A percentile compares a stretch with the other conserved stretches of the same genome.
These are phyloP conservation scores for Operophtera brumata DNA, from an alignment of 2,888 invertebrate species.

Conservation along the genomic window DNA sequence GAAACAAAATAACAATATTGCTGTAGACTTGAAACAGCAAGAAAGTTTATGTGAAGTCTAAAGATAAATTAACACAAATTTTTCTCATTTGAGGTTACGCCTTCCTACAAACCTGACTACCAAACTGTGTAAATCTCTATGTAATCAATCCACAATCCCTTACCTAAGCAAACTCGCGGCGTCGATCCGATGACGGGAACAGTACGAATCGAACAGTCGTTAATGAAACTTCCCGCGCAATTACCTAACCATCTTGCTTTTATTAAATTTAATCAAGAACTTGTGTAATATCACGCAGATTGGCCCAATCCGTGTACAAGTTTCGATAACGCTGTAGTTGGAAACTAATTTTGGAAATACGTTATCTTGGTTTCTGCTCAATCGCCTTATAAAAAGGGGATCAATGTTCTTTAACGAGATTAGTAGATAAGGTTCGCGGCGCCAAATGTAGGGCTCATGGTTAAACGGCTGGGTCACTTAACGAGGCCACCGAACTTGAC, in stretches of 20 bases:
- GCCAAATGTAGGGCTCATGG: conserved; percentile 21
- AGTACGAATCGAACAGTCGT: conserved; percentile 75
- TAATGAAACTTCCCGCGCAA: conserved; percentile 77
- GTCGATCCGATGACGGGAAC: conserved; percentile 46
- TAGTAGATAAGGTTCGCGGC: conserved; percentile 46
- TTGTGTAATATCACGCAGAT: conserved; percentile 80
- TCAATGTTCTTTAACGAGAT: conserved; percentile 62
- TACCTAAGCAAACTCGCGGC: conserved; percentile 25
- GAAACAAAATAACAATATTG: too few species aligned
- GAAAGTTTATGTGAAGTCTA: not conserved
- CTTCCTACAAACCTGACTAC: not conserved
- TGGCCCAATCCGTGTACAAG: conserved; percentile 78
- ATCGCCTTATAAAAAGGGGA: conserved; percentile 72
- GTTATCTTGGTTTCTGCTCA: conserved; percentile 68
- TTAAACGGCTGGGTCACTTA: conserved; percentile 21
- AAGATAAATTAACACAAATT: not conserved
- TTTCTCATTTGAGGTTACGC: not conserved
- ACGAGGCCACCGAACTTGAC: not conserved
- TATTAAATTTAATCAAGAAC: conserved; percentile 81
- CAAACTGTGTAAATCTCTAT: conserved; percentile 20
- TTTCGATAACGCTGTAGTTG: conserved; percentile 77
- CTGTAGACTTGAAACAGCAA: too few species aligned
- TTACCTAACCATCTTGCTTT: conserved; percentile 79
- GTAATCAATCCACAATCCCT: conserved; percentile 22
- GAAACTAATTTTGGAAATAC: conserved; percentile 78